Evolutionary conservation across 2,888 invertebrate genomes (phyloP), one percentile per base, ranked within the genome.

Genomic region (Torymus tubicola): DNA sequence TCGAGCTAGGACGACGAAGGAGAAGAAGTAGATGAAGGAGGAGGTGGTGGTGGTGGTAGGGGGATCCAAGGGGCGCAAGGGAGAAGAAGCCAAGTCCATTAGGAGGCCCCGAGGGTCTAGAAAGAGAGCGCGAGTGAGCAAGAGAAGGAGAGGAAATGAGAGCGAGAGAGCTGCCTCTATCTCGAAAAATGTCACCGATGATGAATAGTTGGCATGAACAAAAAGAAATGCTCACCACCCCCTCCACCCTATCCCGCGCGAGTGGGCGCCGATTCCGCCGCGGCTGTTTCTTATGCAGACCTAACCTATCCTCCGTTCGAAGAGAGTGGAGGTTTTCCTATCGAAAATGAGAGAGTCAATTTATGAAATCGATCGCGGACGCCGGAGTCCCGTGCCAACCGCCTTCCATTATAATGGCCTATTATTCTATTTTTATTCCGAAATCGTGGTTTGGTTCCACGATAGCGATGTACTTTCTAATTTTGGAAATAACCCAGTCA

Each of bases 201-300:
- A 90, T 90, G 90, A 90, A 90, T 90, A 89, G 90, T 90, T 90
- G 89, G 88, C 89, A 89, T 86, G 90, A 90, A 90, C 90, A 90
- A 90, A 90, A 90, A 90, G 90, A 90, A 83, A 89, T 88, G 88
- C 87, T 88, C 89, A 90, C 80, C 82, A 13, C 21, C 71, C 70
- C n/a, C 18, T 2, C 42, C 80, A 72, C 69, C 60, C 80, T 55
- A 65, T 78, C 69, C 75, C 68, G 80, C 71, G 78, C 82, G 72
- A 77, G 76, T 69, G 11, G 52, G 18, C 61, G 65, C 69, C 76
- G 65, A 75, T 78, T 78, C 65, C 61, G 78, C 68, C 42, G 42
- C 42, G 42, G 42, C 78, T 82, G 67, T 76, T 82, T 82, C 74
- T 82, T 74, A 82, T 74, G 80, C 82, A 77, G 58, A 70, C 69